Evolutionary conservation across 1,140 invertebrate species (phyloP), one percentile per base, ranked within the genome.

Genomic region (Aleiodes sp.): DNA sequence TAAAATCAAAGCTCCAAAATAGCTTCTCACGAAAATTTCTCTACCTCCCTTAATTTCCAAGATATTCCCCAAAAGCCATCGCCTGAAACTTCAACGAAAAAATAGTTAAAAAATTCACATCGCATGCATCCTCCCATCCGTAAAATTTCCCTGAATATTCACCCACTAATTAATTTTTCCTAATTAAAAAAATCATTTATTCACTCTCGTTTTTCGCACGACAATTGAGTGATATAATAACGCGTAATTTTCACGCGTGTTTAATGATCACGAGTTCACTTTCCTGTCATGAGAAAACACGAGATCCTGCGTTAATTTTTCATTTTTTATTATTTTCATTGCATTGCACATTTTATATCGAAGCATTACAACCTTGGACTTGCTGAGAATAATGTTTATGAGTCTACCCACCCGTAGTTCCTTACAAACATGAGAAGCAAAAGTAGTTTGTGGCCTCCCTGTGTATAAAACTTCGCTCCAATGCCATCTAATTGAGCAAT

Each of bases 381-480:
- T 82, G 80, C 73, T 57, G 52, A 57, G 60, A 73, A 70, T 71
- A 70, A 71, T 67, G 75, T 78, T 71, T 75, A 70, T 72, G 78
- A 80, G 78, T 73, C 75, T 79, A 82, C 78, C 81, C 81, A 82
- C 75, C 80, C 80, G 77, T 82, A 82, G 78, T 82, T 82, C 80
- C 81, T n/a, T 82, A 73, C 74, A 63, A 61, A 29, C 33, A 46
- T 31, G 57, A 60, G 14, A 16, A 59, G 31, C n/a, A n/a, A n/a
- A n/a, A n/a, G 12, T n/a, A 65, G 43, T 56, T 64, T 9, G 14
- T 3, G 4, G 1, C 10, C 19, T 26, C 16, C 69, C 68, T 70
- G 65, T 71, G 19, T 65, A 71, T n/a, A n/a, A n/a, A n/a, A n/a
- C 70, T 73, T 69, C 75, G 71, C 71, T 74, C 76, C 68, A 76